phyloP scores from a whole-genome alignment of 2,797 vertebrate species.

The Todus mexicanus region DNA sequence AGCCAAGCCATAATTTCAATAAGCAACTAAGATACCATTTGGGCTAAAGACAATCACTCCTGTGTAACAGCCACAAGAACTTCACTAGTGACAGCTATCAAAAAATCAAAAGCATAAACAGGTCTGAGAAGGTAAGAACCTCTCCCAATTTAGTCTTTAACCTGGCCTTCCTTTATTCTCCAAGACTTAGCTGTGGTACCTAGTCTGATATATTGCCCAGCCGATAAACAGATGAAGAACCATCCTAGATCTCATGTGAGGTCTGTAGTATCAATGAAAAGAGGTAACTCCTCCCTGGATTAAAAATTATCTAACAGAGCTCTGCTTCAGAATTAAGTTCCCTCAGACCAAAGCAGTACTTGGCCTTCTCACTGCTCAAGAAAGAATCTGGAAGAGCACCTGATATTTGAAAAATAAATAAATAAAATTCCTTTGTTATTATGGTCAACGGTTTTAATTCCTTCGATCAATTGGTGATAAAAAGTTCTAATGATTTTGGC shows the following conservation, averaged over 20 bases:
- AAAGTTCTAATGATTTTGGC: neutral
- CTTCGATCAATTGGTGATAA: neutral
- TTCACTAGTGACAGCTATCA: neutral
- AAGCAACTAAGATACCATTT: neutral
- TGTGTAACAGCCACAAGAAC: neutral
- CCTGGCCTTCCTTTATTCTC: neutral
- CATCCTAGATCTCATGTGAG: constrained; percentile 29
- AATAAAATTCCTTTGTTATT: neutral
- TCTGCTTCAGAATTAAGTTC: neutral
- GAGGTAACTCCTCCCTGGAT: neutral
- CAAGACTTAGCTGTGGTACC: neutral
- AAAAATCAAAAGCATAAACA: neutral
- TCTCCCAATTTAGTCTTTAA: neutral
- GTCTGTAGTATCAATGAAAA: constrained; percentile 45
- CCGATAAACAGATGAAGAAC: constrained; percentile 27
- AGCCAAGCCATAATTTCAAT: neutral
- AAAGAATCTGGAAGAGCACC: neutral
- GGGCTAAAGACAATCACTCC: neutral
- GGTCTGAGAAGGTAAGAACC: neutral
- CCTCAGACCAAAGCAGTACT: neutral
- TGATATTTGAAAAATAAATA: neutral
- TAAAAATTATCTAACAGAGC: neutral
- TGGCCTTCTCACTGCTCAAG: neutral
- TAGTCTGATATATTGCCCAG: neutral
- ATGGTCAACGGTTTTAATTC: neutral